phyloP scores from a whole-genome alignment of 2,888 invertebrate species.

The Amphipyra berbera region DNA sequence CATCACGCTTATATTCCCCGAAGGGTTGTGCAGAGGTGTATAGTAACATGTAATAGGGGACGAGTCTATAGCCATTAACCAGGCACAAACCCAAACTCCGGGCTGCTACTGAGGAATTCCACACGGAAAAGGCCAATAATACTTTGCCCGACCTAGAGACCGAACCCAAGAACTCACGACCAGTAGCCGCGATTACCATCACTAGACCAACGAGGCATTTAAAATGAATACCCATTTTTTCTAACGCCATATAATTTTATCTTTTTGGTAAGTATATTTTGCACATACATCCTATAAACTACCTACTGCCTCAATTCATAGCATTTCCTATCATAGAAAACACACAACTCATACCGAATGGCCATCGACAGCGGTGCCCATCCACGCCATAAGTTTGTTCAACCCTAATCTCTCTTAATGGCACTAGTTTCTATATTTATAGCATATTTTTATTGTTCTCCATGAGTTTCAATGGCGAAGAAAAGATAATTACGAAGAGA shows the following conservation, averaged over 20 bases:
- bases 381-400: conserved; percentile 35
- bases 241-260: not conserved
- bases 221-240: too few relatives aligned
- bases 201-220: too few relatives aligned
- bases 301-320: not conserved
- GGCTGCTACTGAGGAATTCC: too few relatives aligned
- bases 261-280: not conserved
- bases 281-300: not conserved
- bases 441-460: conserved; percentile 47
- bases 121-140: too few relatives aligned
- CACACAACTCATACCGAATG: conserved; percentile 4
- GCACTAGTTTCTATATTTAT: conserved; percentile 52
- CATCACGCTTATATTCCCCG: too few relatives aligned
- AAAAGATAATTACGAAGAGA: conserved; percentile 41
- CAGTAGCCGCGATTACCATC: too few relatives aligned
- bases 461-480: conserved; percentile 31
- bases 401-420: conserved; percentile 42
- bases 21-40: too few relatives aligned
- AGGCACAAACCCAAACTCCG: too few relatives aligned
- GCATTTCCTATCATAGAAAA: conserved; percentile 1
- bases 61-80: too few relatives aligned
- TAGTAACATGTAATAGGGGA: too few relatives aligned
- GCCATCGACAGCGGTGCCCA: conserved; percentile 8
- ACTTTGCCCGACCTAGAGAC: too few relatives aligned
- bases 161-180: too few relatives aligned